phyloP scores from a whole-genome alignment of 2,797 vertebrate genomes.

The Lepus oiostolus region DNA sequence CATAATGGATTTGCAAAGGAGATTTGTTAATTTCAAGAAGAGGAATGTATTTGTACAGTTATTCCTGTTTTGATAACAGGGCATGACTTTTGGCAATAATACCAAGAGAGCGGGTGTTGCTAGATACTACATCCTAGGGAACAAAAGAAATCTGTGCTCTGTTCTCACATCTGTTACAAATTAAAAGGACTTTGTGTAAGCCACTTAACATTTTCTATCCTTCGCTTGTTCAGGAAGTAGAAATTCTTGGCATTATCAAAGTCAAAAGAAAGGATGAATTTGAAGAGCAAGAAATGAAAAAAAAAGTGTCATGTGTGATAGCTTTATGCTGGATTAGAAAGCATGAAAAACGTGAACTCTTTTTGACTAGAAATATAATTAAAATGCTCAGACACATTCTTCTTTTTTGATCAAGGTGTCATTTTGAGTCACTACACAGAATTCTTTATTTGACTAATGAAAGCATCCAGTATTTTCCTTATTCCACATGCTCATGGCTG shows the following conservation, averaged over 20 bases:
- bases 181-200: not conserved
- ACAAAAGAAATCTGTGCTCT: conserved; percentile 7
- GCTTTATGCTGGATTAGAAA: conserved; percentile 11
- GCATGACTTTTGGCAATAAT: not conserved
- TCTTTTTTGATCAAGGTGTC: conserved; percentile 1
- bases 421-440: not conserved
- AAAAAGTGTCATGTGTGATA: conserved; percentile 7
- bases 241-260: not conserved
- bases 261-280: not conserved
- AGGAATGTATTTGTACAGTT: not conserved
- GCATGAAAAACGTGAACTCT: not conserved
- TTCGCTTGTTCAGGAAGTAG: conserved; percentile 17
- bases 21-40: not conserved
- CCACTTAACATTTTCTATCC: not conserved
- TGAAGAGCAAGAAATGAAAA: not conserved
- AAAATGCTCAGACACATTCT: conserved; percentile 29
- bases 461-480: not conserved
- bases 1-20: not conserved
- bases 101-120: not conserved
- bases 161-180: conserved; percentile 13
- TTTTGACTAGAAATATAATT: conserved; percentile 33
- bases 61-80: conserved; percentile 1
- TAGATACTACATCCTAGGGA: not conserved
- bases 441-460: not conserved
- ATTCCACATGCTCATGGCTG: not conserved